Base-by-base conservation (phyloP, 2,888 invertebrate species). In the Aricia artaxerxes region DNA sequence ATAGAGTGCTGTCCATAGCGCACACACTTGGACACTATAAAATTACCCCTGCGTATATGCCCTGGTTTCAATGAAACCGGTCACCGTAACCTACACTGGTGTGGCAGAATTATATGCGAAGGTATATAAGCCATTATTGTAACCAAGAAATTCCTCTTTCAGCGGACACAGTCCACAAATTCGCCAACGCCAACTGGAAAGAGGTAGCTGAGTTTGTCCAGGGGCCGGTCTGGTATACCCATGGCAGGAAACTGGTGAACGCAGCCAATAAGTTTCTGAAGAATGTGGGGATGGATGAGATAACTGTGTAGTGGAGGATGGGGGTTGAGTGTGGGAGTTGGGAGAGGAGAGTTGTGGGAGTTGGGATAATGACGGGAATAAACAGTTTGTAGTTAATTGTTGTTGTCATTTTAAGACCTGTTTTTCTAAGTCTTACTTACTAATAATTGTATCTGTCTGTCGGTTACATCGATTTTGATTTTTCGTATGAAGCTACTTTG, bases 141-240 rank as follows among this genome's bases (percentile, higher is more conserved):
- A 49, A 49, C 2, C 9, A 49, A 49, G 9, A 49, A 11, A 24
- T 64, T 61, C 31, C 1, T 4, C 24, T 40, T 73, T n/a, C 80
- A 80, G 89, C 85, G 72, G 85, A 84, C 5, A 60, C 81, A 1
- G 82, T 86, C 4, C 80, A 82, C 38, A 85, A 85, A 53, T 87
- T 86, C n/a, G 85, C 85, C 2, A 86, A 88, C 73, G 84, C 85
- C 9, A 86, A 87, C 79, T 87, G 86, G 85, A 84, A 82, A 75
- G 84, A 85, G 79, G 85, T 86, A 1, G 72, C 86, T 1, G 53
- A 82, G 35, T 82, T 84, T 79, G 79, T 88, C 0, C 85, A 88
- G 78, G 81, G 73, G 0, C 87, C 87, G 0, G 81, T 86, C 0
- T 81, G 86, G 11, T 76, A 77, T 4, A 81, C 82, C 5, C 78